Base-by-base conservation (phyloP, 1,140 invertebrate species). In the Tetragonula clypearis region DNA sequence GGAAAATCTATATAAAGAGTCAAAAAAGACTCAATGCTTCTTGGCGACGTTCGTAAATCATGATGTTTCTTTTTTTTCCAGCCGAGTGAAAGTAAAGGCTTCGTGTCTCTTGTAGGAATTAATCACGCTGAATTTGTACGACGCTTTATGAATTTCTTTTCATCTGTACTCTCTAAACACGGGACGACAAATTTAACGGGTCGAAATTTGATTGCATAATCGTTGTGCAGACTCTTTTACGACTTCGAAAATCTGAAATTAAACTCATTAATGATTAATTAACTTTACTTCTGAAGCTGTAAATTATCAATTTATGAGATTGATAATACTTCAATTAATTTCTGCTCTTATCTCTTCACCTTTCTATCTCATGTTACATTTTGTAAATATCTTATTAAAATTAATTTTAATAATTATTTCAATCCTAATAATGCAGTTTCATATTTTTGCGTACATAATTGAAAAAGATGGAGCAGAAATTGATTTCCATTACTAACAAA, bases 51-150 rank as follows among this genome's bases (percentile, higher is more conserved):
- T 79, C 88, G 85, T 93, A 92, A 93, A 93, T 93, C 90, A 92
- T 62, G 41, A 19, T 68, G 72, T 68, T 78, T 87, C n/a, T 86
- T 79, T 49, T 49, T 49, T 49, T 49, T 0, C 6, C 78, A 62
- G 17, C 79, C 56, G 72, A 84, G 92, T 92, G 92, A 94, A 94
- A 94, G 92, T 92, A 92, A 84, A 92, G 90, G 90, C 91, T 94
- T 94, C 82, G 81, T 91, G 87, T 89, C 75, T 85, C 56, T 82
- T 74, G 49, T 56, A 72, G 89, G 88, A 88, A 86, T 81, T 83
- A 82, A 89, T 76, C 72, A 62, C 66, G 23, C 41, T 79, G 30
- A 1, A 9, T 19, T 4, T 30, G n/a, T 23, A 12, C 9, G 1
- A 23, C 4, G 0, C 9, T 15, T 12, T 17, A 0, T 9, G 3